phyloP scores from a whole-genome alignment of 1,140 invertebrate genomes.

The Macrosteles quadrilineatus region DNA sequence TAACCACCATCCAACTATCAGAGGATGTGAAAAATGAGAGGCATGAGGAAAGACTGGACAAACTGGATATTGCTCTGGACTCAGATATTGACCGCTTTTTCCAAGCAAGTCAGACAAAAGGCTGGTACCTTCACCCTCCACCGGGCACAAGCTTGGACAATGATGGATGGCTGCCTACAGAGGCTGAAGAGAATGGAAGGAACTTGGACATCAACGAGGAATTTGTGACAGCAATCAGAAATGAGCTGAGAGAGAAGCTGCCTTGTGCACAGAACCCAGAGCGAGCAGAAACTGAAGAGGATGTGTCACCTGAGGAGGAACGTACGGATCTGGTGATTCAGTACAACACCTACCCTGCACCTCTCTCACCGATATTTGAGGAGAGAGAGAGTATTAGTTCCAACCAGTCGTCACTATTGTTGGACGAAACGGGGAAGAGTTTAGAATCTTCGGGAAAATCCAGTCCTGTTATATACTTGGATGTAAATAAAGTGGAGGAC shows the following conservation, averaged over 20 bases:
- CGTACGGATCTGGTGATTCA: constrained; percentile 36
- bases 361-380: constrained; percentile 65
- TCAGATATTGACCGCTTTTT: constrained; percentile 26
- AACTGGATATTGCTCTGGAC: constrained; percentile 14
- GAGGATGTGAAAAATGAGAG: too few species aligned
- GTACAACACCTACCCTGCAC: constrained; percentile 45
- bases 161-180: constrained; percentile 50
- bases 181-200: constrained; percentile 45
- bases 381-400: constrained; percentile 50
- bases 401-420: constrained; percentile 38
- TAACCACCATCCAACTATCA: too few species aligned
- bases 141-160: constrained; percentile 22
- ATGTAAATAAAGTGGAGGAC: constrained; percentile 22
- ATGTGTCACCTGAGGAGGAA: constrained; percentile 40
- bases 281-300: constrained; percentile 44
- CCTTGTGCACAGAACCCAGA: constrained; percentile 58
- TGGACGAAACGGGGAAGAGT: constrained; percentile 33
- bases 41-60: constrained; percentile 15
- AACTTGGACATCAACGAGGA: constrained; percentile 66
- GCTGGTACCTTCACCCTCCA: constrained; percentile 55
- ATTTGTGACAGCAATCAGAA: constrained; percentile 67
- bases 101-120: constrained; percentile 37
- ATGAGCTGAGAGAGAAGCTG: constrained; percentile 68
- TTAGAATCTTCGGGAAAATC: constrained; percentile 24
- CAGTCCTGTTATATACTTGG: constrained; percentile 31